phyloP scores from a whole-genome alignment of 1,140 invertebrate genomes.

The Mamestra configurata region DNA sequence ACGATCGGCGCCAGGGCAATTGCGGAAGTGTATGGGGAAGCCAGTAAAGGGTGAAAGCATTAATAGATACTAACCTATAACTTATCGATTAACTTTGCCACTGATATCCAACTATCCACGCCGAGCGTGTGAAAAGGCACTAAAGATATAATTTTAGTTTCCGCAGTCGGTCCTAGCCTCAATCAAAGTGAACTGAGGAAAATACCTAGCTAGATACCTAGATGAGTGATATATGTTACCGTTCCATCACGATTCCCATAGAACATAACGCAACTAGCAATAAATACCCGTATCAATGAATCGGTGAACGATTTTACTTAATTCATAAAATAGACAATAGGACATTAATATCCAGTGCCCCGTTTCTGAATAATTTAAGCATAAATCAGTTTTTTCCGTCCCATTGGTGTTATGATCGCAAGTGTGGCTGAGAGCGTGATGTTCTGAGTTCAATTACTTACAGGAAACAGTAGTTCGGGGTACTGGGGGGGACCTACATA shows the following conservation, averaged over 20 bases:
- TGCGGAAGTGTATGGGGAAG: neutral
- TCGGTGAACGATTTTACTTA: constrained; percentile 15
- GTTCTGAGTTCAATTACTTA: constrained; percentile 1
- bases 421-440: neutral
- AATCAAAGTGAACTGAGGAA: neutral
- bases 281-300: constrained; percentile 38
- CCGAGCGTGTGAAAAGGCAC: neutral
- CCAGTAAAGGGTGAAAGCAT: neutral
- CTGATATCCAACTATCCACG: neutral
- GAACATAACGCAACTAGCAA: constrained; percentile 13
- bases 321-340: constrained; percentile 33
- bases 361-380: constrained; percentile 32
- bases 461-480: no score
- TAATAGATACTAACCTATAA: neutral
- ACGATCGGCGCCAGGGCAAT: neutral
- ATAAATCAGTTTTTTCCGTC: neutral
- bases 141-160: neutral
- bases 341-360: constrained; percentile 19
- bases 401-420: neutral
- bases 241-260: constrained; percentile 19
- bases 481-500: no score
- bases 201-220: neutral
- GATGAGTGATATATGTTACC: neutral
- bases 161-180: neutral
- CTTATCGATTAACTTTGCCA: neutral